Conservation (phyloP, 2,888 invertebrate genomes). For the Sympetrum striolatum region DNA sequence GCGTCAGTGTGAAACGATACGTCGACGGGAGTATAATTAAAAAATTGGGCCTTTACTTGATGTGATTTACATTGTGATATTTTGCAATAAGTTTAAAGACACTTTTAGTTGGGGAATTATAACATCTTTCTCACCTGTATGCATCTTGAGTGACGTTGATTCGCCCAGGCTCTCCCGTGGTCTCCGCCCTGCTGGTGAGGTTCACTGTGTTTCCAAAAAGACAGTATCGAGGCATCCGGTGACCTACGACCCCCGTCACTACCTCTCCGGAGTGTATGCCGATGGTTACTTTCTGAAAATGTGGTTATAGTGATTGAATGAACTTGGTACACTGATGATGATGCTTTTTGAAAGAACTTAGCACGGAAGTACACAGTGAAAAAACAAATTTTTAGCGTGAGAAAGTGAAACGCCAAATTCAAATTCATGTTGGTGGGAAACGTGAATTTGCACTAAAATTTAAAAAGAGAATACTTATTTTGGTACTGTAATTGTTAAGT, state of each 20-base stretch:
- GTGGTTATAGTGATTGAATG: not conserved
- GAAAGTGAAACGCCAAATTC: too few species aligned
- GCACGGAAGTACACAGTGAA: not conserved
- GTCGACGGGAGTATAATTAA: too few species aligned
- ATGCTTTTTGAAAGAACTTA: not conserved
- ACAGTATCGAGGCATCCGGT: constrained; percentile 92
- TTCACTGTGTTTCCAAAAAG: constrained; percentile 95
- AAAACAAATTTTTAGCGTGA: too few species aligned
- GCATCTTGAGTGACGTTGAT: constrained; percentile 93
- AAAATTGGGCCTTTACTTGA: too few species aligned
- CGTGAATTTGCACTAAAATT: too few species aligned
- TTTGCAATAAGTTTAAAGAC: too few species aligned
- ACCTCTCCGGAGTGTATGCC: constrained; percentile 95
- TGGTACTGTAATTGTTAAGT: too few species aligned
- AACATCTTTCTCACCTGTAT: constrained; percentile 71
- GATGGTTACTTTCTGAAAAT: constrained; percentile 83
- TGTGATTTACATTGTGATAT: too few species aligned
- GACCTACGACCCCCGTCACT: constrained; percentile 93
- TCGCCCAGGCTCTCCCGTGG: constrained; percentile 85
- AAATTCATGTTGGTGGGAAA: too few species aligned
- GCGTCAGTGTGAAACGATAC: not conserved
- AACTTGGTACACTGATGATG: not conserved
- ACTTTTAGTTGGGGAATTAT: too few species aligned
- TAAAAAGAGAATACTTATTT: too few species aligned
- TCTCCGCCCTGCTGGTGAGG: constrained; percentile 90